phyloP scores from a whole-genome alignment of 1,140 invertebrate species.

The Philopotamus ludificatus region DNA sequence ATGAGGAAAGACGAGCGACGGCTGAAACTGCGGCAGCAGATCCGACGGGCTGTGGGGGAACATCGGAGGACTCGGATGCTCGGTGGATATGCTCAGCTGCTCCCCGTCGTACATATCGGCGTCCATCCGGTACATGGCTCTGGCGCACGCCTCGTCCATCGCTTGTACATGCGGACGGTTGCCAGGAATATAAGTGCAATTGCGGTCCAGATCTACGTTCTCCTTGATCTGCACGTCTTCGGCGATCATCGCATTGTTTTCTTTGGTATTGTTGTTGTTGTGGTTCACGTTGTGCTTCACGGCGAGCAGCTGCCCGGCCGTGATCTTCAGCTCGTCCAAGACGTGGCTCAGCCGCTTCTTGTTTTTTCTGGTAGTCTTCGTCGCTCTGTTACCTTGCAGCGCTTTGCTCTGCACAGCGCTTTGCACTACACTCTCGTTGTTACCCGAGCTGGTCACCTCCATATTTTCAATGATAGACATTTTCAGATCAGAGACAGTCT shows the following conservation, averaged over 20 bases:
- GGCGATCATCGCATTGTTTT: not conserved
- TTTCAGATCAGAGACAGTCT: too few species aligned
- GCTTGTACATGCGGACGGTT: not conserved
- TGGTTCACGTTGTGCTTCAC: not conserved
- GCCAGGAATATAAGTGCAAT: not conserved
- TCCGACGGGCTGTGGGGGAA: not conserved
- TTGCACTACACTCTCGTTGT: too few species aligned
- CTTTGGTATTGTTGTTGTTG: slow-evolving; percentile 13
- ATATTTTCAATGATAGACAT: too few species aligned
- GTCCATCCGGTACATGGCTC: not conserved
- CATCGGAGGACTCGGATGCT: not conserved
- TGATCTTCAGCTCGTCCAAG: slow-evolving; percentile 22
- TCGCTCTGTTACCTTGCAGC: too few species aligned
- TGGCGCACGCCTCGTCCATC: not conserved
- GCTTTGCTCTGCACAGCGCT: too few species aligned
- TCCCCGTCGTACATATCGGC: not conserved
- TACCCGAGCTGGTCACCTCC: too few species aligned
- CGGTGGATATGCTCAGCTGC: too few species aligned
- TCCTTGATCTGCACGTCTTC: not conserved
- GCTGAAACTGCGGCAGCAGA: too few species aligned
- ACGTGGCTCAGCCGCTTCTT: slow-evolving; percentile 24
- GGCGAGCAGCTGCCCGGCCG: not conserved
- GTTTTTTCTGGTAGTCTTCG: slow-evolving; percentile 24
- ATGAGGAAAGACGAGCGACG: too few species aligned
- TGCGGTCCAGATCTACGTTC: not conserved